These are phyloP conservation scores for Dascillus cervinus DNA, from an alignment of 2,888 invertebrate species.

Conservation along the genomic window DNA sequence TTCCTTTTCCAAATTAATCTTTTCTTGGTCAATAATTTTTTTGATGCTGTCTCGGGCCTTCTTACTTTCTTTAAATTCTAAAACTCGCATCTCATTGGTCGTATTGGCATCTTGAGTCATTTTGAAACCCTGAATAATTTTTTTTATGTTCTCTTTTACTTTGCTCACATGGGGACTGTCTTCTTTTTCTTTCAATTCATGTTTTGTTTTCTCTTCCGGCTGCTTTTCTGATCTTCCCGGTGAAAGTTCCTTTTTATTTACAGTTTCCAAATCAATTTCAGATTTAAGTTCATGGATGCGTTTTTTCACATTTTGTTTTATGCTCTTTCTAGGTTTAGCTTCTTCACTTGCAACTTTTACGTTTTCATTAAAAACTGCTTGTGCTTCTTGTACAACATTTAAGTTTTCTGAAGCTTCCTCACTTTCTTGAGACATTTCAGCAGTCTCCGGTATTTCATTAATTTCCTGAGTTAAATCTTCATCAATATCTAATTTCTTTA, in stretches of 20 bases:
- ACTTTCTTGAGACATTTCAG: constrained; percentile 3
- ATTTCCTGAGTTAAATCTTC: constrained; percentile 5
- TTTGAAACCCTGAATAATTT: constrained; percentile 12
- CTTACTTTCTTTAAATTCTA: constrained; percentile 6
- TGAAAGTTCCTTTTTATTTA: constrained; percentile 7
- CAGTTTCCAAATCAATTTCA: constrained; percentile 5
- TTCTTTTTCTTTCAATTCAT: constrained; percentile 4
- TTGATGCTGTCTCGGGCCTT: constrained; percentile 26
- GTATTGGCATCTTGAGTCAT: constrained; percentile 9
- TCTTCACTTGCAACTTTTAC: constrained; percentile 1
- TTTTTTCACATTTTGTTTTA: constrained; percentile 6
- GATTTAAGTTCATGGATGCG: constrained; percentile 9
- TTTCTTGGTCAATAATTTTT: constrained; percentile 38
- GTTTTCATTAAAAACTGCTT: constrained; percentile 5
- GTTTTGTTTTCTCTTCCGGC: constrained; percentile 2
- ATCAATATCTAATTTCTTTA: constrained; percentile 3
- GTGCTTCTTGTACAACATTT: constrained; percentile 6
- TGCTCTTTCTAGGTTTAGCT: constrained; percentile 6
- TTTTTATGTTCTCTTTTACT: constrained; percentile 15
- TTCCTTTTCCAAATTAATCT: constrained; percentile 43
- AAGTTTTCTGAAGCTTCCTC: neutral
- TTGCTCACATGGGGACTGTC: constrained; percentile 7
- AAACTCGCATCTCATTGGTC: constrained; percentile 9
- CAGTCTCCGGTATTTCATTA: constrained; percentile 9
- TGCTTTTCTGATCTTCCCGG: constrained; percentile 1